phyloP scores from a whole-genome alignment of 2,113 vertebrate genomes.

The Dipodomys stephensi region DNA sequence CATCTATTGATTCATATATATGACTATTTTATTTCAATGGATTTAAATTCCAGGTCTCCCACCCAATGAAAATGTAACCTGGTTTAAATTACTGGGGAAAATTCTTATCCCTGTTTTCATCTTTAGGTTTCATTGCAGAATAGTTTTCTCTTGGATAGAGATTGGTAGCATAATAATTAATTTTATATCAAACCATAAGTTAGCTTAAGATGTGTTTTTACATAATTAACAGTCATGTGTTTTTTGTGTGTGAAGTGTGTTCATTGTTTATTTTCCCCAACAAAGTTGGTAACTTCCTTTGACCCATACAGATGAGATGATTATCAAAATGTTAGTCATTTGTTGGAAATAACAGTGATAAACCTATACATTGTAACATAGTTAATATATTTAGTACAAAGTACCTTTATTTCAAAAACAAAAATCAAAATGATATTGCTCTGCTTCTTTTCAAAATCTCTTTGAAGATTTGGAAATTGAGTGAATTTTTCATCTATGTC shows the following conservation, averaged over 20 bases:
- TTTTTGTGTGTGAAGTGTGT: background rate
- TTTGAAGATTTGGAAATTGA: background rate
- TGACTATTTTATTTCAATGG: background rate
- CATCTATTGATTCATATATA: background rate
- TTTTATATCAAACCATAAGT: conserved; percentile 29
- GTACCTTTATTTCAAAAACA: background rate
- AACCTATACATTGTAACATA: background rate
- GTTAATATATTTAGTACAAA: conserved; percentile 17
- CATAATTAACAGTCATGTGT: background rate
- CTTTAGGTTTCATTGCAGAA: conserved; percentile 37
- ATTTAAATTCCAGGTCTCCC: conserved; percentile 8
- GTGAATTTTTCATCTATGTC: background rate
- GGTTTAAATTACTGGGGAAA: conserved; percentile 24
- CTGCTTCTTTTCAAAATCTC: background rate
- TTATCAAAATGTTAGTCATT: conserved; percentile 34
- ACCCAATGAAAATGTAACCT: background rate
- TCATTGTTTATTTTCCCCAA: background rate
- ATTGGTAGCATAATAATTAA: background rate
- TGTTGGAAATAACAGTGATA: conserved; percentile 11
- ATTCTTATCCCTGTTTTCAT: background rate
- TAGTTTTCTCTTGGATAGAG: conserved; percentile 29
- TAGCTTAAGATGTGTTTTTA: conserved; percentile 53
- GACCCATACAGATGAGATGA: background rate
- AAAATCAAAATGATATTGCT: background rate
- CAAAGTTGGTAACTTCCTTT: conserved; percentile 5